Conservation (phyloP, 2,888 invertebrate genomes). For the Lithosia quadra region DNA sequence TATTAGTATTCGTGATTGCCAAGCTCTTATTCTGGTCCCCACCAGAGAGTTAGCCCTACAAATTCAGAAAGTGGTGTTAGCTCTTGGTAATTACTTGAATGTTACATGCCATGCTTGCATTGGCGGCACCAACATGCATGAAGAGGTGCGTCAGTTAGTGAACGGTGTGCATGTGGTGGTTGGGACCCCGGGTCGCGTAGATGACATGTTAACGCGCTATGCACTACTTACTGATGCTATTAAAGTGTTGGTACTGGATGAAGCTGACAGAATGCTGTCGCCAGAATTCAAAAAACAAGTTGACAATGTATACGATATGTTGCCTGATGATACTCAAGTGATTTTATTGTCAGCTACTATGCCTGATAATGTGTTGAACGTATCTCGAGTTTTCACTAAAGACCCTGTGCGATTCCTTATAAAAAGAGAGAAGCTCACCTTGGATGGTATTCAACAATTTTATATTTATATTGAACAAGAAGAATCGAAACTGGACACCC, state of each 20-base stretch:
- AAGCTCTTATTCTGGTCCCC: constrained; percentile 99
- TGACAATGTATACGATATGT: constrained; percentile 98
- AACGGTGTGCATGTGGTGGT: constrained; percentile 98
- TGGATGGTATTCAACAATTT: constrained; percentile 98
- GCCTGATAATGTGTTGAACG: constrained; percentile 99
- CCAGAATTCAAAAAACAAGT: constrained; percentile 99
- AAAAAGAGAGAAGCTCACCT: constrained; percentile 95
- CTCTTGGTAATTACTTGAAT: constrained; percentile 99
- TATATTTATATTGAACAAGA: constrained; percentile 97
- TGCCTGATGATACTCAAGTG: constrained; percentile 97
- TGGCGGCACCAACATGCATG: constrained; percentile 99
- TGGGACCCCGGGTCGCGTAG: constrained; percentile 99
- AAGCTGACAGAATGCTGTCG: constrained; percentile 99
- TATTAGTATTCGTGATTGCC: constrained; percentile 95
- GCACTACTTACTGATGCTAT: constrained; percentile 95
- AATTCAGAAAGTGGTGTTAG: constrained; percentile 96
- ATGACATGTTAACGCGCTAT: constrained; percentile 98
- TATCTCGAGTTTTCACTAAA: constrained; percentile 99
- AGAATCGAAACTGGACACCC: constrained; percentile 97
- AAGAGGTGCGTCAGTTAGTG: constrained; percentile 98
- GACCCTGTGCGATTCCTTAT: constrained; percentile 98
- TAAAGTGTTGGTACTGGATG: constrained; percentile 99
- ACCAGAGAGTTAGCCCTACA: constrained; percentile 94
- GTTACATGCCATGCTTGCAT: constrained; percentile 99
- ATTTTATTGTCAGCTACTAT: constrained; percentile 99